These are phyloP conservation scores for Periophthalmodon schlosseri DNA, from an alignment of 2,113 vertebrate genomes.

Conservation along the genomic window DNA sequence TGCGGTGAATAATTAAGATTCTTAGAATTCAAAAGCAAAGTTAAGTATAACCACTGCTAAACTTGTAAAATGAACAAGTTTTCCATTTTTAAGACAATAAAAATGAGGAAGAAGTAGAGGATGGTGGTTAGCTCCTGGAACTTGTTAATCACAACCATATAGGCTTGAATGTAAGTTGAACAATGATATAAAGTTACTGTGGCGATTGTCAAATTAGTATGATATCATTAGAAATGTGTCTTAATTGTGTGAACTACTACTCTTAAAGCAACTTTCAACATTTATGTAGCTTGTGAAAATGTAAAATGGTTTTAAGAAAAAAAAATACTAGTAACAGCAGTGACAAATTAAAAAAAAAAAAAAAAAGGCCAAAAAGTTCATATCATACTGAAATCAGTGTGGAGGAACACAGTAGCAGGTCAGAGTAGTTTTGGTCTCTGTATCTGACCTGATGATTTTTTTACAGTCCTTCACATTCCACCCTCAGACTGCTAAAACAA, in stretches of 20 bases:
- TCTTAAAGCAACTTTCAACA: no score
- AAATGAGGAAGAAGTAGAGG: not conserved
- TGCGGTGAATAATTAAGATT: no score
- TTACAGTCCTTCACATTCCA: slow-evolving; percentile 11
- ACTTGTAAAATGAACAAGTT: no score
- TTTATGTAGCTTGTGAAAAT: no score
- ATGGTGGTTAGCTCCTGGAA: not conserved
- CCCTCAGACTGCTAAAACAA: slow-evolving; percentile 46
- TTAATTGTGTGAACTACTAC: not conserved
- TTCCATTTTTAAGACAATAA: no score
- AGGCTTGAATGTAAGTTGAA: not conserved
- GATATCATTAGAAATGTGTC: not conserved
- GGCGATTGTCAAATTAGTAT: not conserved
- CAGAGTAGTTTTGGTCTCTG: slow-evolving; percentile 44
- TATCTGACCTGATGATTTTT: slow-evolving; percentile 31
- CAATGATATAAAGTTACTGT: not conserved
- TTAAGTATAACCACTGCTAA: no score
- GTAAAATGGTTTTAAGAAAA: not conserved
- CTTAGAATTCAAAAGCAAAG: no score
- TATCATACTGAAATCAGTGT: slow-evolving; percentile 23
- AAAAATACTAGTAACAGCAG: not conserved
- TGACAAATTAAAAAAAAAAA: not conserved
- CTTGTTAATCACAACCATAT: not conserved
- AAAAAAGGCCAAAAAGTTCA: not conserved
- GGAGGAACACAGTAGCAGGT: slow-evolving; percentile 18